A percentile compares a stretch with the other conserved stretches of the same genome.
Evolutionary conservation across 2,797 vertebrate genomes (phyloP).

Genomic region (Gorsachius magnificus): DNA sequence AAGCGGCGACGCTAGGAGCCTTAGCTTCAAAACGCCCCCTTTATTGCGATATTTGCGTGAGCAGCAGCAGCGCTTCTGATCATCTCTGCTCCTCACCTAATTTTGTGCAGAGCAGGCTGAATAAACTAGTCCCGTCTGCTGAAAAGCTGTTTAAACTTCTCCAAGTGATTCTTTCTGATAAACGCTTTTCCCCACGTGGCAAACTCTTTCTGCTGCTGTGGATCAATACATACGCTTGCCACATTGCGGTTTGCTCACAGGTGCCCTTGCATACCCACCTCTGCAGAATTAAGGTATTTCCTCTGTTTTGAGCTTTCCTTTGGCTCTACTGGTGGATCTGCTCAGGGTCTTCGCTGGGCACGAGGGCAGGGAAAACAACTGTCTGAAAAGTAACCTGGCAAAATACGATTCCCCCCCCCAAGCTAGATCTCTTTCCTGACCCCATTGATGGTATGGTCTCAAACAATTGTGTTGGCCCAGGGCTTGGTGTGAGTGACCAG

Average conservation of each 20-base stretch:
- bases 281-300: neutral
- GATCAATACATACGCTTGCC: neutral
- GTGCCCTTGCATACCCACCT: neutral
- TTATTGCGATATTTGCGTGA: neutral
- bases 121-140: neutral
- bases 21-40: neutral
- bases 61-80: neutral
- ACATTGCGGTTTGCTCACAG: neutral
- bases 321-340: neutral
- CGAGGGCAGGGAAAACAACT: neutral
- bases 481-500: neutral
- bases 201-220: neutral
- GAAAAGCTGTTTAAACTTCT: neutral
- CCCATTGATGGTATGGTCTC: neutral
- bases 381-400: neutral
- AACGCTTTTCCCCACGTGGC: neutral
- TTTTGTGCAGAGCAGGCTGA: neutral
- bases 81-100: neutral
- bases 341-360: fast-evolving
- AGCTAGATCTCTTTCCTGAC: neutral
- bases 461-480: neutral
- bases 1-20: neutral
- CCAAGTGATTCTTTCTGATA: neutral
- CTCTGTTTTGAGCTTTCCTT: neutral
- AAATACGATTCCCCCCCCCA: neutral